phyloP scores from a whole-genome alignment of 2,888 invertebrate species.

The Allolobophora icterica region DNA sequence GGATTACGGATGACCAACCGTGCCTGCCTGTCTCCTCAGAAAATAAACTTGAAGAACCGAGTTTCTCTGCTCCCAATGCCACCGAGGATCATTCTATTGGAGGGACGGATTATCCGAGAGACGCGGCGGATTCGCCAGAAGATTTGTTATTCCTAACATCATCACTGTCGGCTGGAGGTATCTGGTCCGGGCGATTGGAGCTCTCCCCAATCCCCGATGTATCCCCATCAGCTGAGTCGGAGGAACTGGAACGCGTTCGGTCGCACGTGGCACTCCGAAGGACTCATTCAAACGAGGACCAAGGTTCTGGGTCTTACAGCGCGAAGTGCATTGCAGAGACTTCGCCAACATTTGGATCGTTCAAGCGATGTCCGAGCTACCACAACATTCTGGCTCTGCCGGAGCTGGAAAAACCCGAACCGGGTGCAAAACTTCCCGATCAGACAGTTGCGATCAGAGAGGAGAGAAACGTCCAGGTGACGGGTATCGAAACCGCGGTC shows the following conservation, averaged over 20 bases:
- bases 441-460: background rate
- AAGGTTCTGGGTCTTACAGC: background rate
- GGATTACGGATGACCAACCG: background rate
- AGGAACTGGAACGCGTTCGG: background rate
- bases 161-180: background rate
- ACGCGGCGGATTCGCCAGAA: background rate
- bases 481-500: background rate
- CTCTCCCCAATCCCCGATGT: slow-evolving; percentile 27
- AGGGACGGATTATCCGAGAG: background rate
- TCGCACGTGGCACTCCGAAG: background rate
- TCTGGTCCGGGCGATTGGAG: background rate
- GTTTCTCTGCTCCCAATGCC: background rate
- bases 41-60: background rate
- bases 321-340: background rate
- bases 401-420: background rate
- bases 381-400: slow-evolving; percentile 40
- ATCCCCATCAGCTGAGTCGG: slow-evolving; percentile 23
- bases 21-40: background rate
- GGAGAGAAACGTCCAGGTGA: background rate
- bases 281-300: background rate
- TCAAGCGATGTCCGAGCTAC: slow-evolving; percentile 43
- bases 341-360: slow-evolving; percentile 28
- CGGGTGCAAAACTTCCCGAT: background rate
- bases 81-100: background rate
- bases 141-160: background rate